These are phyloP conservation scores for Morinoia aosen DNA, from an alignment of 2,888 invertebrate species.

Conservation along the genomic window DNA sequence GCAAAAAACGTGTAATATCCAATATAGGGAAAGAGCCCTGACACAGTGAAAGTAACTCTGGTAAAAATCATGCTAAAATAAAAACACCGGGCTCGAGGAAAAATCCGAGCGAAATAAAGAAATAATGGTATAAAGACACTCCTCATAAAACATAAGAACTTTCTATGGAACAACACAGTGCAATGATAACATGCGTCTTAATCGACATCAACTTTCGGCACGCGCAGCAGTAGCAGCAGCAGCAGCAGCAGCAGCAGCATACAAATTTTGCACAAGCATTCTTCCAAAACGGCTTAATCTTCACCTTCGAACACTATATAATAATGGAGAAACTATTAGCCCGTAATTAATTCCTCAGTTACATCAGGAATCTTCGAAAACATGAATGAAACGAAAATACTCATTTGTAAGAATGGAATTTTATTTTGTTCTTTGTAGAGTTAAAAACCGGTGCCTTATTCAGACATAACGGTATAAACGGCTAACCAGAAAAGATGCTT, in stretches of 20 bases:
- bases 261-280: not conserved
- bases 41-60: not conserved
- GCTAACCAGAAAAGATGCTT: too few relatives aligned
- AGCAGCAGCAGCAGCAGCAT: not conserved
- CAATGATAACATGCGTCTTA: not conserved
- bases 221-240: not conserved
- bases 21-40: not conserved
- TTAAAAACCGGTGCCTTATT: too few relatives aligned
- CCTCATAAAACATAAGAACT: not conserved
- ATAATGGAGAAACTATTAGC: not conserved
- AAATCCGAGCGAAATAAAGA: not conserved
- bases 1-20: not conserved
- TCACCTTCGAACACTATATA: not conserved
- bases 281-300: not conserved
- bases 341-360: not conserved
- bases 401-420: not conserved
- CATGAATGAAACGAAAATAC: not conserved
- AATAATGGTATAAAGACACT: not conserved
- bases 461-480: too few relatives aligned
- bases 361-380: not conserved
- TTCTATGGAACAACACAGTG: not conserved
- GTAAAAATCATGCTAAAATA: not conserved
- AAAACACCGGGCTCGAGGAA: not conserved
- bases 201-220: not conserved
- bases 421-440: too few relatives aligned